These are phyloP conservation scores for Cardiocondyla obscurior DNA, from an alignment of 1,140 invertebrate species.

Conservation along the genomic window DNA sequence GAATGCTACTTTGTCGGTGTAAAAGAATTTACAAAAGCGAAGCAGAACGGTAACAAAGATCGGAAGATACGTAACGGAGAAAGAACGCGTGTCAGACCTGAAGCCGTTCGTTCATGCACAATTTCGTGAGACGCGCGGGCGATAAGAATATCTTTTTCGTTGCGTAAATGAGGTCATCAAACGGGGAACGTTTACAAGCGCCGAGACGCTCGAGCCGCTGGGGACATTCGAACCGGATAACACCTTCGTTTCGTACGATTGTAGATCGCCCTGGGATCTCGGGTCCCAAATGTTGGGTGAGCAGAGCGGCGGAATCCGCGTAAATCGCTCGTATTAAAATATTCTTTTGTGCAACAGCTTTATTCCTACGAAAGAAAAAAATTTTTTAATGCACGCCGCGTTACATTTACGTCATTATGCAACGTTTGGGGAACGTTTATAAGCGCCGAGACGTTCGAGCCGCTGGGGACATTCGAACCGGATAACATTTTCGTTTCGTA, in stretches of 20 bases:
- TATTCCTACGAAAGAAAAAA: too few relatives aligned
- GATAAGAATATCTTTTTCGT: conserved; percentile 41
- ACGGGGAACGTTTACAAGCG: background rate
- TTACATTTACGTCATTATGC: too few relatives aligned
- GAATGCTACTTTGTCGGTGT: too few relatives aligned
- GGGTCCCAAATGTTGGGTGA: too few relatives aligned
- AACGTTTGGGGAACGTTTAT: too few relatives aligned
- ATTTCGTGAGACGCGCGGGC: background rate
- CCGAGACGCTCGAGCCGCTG: background rate
- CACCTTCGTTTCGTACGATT: background rate
- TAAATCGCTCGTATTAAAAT: too few relatives aligned
- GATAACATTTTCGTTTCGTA: background rate
- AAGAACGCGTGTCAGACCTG: background rate
- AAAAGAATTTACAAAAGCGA: conserved; percentile 5
- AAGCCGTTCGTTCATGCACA: background rate
- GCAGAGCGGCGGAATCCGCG: too few relatives aligned
- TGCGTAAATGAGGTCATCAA: conserved; percentile 5
- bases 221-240: background rate
- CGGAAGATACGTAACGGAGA: background rate
- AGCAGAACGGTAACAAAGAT: background rate
- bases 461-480: background rate
- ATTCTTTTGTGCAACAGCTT: too few relatives aligned
- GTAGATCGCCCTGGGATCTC: background rate
- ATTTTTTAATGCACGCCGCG: too few relatives aligned
- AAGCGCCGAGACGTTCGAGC: background rate